Percentiles rank a stretch among this genome's conserved stretches.
phyloP scores from a whole-genome alignment of 2,113 vertebrate genomes.

The Dunckerocampus dactyliophorus region DNA sequence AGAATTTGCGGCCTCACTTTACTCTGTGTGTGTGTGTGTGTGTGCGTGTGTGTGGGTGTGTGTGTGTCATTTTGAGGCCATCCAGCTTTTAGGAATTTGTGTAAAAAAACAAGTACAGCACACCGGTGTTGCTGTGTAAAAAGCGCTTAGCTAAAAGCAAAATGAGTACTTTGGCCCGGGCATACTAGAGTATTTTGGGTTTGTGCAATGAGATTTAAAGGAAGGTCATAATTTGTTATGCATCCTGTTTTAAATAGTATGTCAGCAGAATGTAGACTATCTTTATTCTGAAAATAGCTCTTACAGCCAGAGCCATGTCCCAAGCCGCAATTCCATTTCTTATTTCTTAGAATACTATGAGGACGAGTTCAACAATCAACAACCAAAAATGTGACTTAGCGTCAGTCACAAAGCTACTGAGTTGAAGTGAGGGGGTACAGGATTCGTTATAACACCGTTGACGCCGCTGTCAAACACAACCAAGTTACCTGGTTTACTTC shows the following conservation, averaged over 20 bases:
- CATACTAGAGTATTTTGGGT: not conserved
- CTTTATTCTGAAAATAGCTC: not conserved
- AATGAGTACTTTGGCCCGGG: not conserved
- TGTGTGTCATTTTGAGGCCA: slow-evolving; percentile 12
- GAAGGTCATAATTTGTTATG: not conserved
- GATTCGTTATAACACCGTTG: too few species aligned
- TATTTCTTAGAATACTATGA: too few species aligned
- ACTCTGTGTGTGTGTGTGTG: slow-evolving; percentile 18
- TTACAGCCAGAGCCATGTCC: too few species aligned
- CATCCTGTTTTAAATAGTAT: not conserved
- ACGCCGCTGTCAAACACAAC: too few species aligned
- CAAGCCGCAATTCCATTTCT: too few species aligned
- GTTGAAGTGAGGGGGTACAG: too few species aligned
- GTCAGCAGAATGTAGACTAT: not conserved
- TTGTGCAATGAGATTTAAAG: not conserved
- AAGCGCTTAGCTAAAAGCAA: slow-evolving; percentile 3
- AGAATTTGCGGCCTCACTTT: slow-evolving; percentile 27
- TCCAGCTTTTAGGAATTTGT: slow-evolving; percentile 21
- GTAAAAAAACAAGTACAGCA: slow-evolving; percentile 2
- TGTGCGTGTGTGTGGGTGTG: slow-evolving; percentile 14
- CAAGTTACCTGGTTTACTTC: too few species aligned
- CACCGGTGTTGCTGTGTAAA: slow-evolving; percentile 11
- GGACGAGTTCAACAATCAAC: too few species aligned
- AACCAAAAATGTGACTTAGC: too few species aligned
- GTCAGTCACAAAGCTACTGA: too few species aligned